Conservation (phyloP, 1,140 invertebrate genomes). For the Anoplophora glabripennis region DNA sequence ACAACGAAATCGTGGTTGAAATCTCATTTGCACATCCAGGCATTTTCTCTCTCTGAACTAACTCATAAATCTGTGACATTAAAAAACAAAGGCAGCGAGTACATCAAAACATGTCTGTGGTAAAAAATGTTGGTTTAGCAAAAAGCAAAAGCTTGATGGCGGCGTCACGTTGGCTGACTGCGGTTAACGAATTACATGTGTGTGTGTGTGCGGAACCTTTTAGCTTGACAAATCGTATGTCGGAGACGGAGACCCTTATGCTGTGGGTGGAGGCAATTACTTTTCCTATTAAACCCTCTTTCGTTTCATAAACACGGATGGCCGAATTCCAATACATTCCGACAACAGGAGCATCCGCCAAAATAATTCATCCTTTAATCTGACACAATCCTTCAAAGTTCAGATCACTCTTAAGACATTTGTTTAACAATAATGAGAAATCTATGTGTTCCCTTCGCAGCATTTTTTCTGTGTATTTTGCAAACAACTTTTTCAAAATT, state of each 20-base stretch:
- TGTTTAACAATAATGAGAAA: too few species aligned
- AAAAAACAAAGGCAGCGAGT: conserved; percentile 43
- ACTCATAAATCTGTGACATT: conserved; percentile 43
- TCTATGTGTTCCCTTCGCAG: too few species aligned
- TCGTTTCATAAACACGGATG: conserved; percentile 3
- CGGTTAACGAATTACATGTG: conserved; percentile 50
- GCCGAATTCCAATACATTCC: too few species aligned
- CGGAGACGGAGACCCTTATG: conserved; percentile 28
- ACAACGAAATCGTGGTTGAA: conserved; percentile 15
- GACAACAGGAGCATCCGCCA: too few species aligned
- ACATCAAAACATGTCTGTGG: conserved; percentile 46
- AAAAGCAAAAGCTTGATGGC: conserved; percentile 38
- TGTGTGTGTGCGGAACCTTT: conserved; percentile 50
- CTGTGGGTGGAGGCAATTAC: conserved; percentile 37
- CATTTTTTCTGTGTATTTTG: too few species aligned
- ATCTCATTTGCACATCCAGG: conserved; percentile 37
- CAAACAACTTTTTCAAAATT: too few species aligned
- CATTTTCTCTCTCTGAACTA: conserved; percentile 22
- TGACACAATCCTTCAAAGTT: too few species aligned
- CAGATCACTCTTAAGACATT: too few species aligned
- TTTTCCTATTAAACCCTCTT: conserved; percentile 21
- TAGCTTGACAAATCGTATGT: conserved; percentile 48
- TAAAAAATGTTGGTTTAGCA: conserved; percentile 42
- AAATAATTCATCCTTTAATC: too few species aligned
- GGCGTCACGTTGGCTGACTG: conserved; percentile 47